phyloP scores from a whole-genome alignment of 2,797 vertebrate genomes.

The Acanthis flammea region DNA sequence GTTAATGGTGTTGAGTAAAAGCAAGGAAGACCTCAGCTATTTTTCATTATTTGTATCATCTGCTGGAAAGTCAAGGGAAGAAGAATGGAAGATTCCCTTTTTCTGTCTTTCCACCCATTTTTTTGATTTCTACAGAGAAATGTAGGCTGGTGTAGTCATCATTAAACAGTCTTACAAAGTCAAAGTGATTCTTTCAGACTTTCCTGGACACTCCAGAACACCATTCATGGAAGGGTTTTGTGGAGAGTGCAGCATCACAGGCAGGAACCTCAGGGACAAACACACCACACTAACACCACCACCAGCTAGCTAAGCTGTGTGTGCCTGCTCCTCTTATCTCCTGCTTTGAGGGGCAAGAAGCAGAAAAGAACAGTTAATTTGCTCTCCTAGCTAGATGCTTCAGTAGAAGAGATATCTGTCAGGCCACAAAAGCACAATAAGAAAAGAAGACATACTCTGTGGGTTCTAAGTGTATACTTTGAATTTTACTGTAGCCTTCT shows the following conservation, averaged over 20 bases:
- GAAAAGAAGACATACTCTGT: neutral
- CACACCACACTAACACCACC: fast-evolving
- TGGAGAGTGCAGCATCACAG: fast-evolving
- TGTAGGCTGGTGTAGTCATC: neutral
- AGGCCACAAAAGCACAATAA: neutral
- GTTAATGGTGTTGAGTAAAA: neutral
- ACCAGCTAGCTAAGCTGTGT: neutral
- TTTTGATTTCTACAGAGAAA: neutral
- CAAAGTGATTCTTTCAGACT: neutral
- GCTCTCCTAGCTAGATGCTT: neutral
- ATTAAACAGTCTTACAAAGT: neutral
- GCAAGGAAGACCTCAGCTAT: neutral
- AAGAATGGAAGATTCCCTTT: neutral
- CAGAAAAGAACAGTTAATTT: neutral
- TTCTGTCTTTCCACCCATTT: neutral
- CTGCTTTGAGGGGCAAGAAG: neutral
- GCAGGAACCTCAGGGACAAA: neutral
- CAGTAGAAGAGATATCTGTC: neutral
- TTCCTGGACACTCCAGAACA: neutral
- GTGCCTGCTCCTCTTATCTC: neutral
- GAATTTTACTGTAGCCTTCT: neutral
- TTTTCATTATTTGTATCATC: neutral
- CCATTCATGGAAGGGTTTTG: neutral
- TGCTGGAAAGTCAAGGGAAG: neutral
- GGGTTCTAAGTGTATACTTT: neutral